Conservation (phyloP, 2,113 vertebrate species). For the Notechis scutatus region DNA sequence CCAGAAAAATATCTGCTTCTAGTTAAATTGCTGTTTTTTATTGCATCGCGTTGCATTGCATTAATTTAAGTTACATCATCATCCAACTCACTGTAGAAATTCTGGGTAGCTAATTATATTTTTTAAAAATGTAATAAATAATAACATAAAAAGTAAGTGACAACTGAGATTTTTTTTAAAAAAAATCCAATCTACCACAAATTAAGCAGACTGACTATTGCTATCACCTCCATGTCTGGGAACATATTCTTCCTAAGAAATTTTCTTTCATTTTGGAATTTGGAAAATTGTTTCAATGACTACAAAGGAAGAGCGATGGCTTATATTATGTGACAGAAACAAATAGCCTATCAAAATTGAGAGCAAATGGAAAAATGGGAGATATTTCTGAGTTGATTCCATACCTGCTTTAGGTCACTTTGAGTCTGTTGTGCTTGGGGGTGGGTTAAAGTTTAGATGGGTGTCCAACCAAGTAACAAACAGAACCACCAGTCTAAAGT, state of each 20-base stretch:
- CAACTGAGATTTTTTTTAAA: neutral
- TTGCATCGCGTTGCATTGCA: neutral
- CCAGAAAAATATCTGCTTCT: neutral
- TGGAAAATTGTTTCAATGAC: neutral
- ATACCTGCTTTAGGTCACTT: neutral
- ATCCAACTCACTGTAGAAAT: neutral
- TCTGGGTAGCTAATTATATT: neutral
- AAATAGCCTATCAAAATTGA: neutral
- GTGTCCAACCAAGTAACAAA: neutral
- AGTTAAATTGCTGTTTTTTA: neutral
- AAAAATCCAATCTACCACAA: neutral
- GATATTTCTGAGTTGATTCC: neutral
- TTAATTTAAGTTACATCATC: neutral
- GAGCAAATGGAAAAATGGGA: neutral
- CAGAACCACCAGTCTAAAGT: neutral
- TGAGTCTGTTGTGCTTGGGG: neutral
- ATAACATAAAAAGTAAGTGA: neutral
- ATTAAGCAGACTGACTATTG: neutral
- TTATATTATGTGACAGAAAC: neutral
- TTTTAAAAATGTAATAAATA: neutral
- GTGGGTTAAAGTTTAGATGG: neutral
- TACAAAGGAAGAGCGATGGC: neutral
- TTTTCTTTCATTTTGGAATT: neutral
- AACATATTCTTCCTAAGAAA: neutral
- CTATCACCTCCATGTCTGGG: neutral